Conservation (phyloP, 2,888 invertebrate genomes). For the Timema cristinae region DNA sequence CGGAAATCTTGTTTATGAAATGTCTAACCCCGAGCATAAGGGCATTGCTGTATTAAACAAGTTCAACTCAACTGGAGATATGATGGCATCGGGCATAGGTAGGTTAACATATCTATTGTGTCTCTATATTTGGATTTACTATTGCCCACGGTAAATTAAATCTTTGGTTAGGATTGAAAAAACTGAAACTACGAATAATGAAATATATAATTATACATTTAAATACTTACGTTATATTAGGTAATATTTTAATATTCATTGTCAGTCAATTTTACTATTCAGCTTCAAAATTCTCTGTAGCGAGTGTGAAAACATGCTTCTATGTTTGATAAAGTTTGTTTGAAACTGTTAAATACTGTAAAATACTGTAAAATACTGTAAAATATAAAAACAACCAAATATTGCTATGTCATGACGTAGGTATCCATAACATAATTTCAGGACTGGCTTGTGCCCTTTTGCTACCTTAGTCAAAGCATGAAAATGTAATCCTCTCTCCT, state of each 20-base stretch:
- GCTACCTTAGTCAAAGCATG: too few species aligned
- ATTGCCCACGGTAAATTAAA: not conserved
- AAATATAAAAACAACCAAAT: too few species aligned
- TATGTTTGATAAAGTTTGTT: too few species aligned
- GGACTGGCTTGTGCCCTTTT: too few species aligned
- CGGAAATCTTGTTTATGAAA: slow-evolving; percentile 38
- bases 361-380: too few species aligned
- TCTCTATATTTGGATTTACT: not conserved
- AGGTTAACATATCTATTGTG: not conserved
- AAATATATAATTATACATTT: not conserved
- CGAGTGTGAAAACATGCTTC: too few species aligned
- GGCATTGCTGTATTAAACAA: slow-evolving; percentile 40
- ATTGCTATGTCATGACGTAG: too few species aligned
- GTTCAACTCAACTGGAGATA: slow-evolving; percentile 41
- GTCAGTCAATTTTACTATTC: too few species aligned
- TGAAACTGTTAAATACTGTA: too few species aligned
- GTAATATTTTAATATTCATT: not conserved
- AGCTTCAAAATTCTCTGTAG: too few species aligned
- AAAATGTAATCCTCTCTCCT: too few species aligned
- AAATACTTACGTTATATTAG: not conserved
- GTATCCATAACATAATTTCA: too few species aligned
- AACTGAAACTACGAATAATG: not conserved
- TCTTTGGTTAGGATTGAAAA: not conserved
- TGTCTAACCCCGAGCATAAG: slow-evolving; percentile 32
- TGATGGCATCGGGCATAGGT: slow-evolving; percentile 34